phyloP scores from a whole-genome alignment of 35 echinoderm and acorn worm genomes.

The Ptychodera flava region DNA sequence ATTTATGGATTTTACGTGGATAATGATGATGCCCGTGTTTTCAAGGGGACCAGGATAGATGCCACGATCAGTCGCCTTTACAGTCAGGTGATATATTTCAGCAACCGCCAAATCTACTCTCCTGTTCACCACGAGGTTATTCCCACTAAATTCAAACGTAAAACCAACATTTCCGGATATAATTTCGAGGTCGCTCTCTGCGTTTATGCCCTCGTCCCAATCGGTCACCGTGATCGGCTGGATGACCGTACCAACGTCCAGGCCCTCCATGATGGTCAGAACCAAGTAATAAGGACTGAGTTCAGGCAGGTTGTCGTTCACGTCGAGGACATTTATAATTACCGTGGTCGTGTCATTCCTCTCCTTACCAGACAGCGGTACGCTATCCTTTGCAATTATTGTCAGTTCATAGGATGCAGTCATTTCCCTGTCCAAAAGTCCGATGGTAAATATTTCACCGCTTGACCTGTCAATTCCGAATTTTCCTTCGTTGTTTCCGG shows the following conservation, averaged over 20 bases:
- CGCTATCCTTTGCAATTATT: conserved; percentile 51
- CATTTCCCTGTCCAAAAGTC: conserved; percentile 63
- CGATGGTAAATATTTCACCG: conserved; percentile 48
- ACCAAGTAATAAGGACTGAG: conserved; percentile 46
- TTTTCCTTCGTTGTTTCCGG: conserved; percentile 73
- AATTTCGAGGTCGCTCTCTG: neutral
- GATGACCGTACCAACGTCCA: neutral
- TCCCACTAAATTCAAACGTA: neutral
- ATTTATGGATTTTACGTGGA: neutral
- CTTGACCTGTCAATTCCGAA: conserved; percentile 59
- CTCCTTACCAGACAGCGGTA: neutral
- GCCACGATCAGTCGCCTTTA: neutral
- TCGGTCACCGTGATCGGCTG: neutral
- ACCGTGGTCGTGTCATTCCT: conserved; percentile 74
- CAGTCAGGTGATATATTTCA: neutral
- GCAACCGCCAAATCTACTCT: neutral
- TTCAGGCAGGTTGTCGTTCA: conserved; percentile 75
- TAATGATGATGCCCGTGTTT: neutral
- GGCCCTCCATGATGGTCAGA: neutral
- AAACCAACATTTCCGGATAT: neutral
- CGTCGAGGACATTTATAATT: conserved; percentile 62
- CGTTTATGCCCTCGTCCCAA: neutral
- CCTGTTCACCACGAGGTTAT: neutral
- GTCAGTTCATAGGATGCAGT: conserved; percentile 42
- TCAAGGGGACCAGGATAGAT: neutral